Percentiles rank a stretch among this genome's conserved stretches.
Evolutionary conservation across 1,140 invertebrate species (phyloP).

Genomic region (Macrocentrus cingulum): DNA sequence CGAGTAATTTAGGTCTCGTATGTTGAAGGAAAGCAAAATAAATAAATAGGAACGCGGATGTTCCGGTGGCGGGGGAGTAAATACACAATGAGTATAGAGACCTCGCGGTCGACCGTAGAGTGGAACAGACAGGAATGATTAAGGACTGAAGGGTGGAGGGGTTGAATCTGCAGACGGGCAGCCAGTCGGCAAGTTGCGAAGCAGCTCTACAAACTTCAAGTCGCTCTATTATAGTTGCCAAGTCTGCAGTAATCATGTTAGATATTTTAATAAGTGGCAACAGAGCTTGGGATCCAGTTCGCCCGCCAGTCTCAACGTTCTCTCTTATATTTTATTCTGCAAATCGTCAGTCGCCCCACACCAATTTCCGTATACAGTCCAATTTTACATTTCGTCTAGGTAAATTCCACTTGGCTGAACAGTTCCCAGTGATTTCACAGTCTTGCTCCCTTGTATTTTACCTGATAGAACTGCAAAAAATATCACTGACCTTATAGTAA

Average conservation of each 20-base stretch:
- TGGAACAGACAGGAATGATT: conserved; percentile 24
- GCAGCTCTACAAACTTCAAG: conserved; percentile 43
- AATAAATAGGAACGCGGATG: no score
- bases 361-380: no score
- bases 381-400: no score
- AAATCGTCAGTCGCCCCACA: no score
- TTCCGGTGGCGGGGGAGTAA: no score
- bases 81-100: not conserved
- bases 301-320: conserved; percentile 18
- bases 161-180: no score
- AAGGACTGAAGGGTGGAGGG: conserved; percentile 12
- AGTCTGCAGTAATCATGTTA: conserved; percentile 54
- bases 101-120: conserved; percentile 14
- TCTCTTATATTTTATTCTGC: conserved; percentile 10
- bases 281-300: conserved; percentile 41
- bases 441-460: no score
- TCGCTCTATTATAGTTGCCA: conserved; percentile 50
- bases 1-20: not conserved
- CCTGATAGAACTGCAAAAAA: no score
- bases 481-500: no score
- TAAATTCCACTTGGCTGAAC: no score
- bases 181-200: conserved; percentile 23
- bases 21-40: no score
- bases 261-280: conserved; percentile 56
- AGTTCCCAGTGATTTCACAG: no score